phyloP scores from a whole-genome alignment of 2,888 invertebrate genomes.

The Spodoptera picta region DNA sequence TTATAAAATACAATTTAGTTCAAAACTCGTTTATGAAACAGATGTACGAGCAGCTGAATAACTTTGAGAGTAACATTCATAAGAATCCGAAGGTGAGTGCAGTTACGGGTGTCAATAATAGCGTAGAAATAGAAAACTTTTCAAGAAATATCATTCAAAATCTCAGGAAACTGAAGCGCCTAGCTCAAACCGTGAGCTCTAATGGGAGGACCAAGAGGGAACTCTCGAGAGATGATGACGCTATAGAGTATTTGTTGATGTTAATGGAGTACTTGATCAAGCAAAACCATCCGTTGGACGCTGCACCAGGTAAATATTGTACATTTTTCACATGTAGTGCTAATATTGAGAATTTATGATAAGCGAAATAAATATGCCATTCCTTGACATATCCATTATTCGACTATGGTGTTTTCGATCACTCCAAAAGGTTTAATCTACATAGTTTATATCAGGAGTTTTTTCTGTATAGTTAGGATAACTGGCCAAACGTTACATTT shows the following conservation, averaged over 20 bases:
- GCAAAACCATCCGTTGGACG: constrained; percentile 65
- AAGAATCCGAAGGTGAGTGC: constrained; percentile 40
- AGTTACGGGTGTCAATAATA: constrained; percentile 45
- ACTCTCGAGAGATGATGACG: constrained; percentile 62
- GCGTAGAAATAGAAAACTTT: constrained; percentile 63
- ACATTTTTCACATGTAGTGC: background rate
- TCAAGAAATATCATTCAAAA: constrained; percentile 74
- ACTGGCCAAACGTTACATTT: too few species aligned
- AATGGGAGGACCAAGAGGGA: constrained; percentile 66
- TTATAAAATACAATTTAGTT: constrained; percentile 70
- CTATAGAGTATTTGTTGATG: constrained; percentile 75
- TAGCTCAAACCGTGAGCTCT: constrained; percentile 66
- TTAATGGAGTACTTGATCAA: constrained; percentile 80
- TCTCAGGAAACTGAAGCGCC: constrained; percentile 71
- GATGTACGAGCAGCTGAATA: constrained; percentile 68
- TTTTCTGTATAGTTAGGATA: too few species aligned
- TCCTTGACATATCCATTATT: too few species aligned
- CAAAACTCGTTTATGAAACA: constrained; percentile 75
- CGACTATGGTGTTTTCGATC: too few species aligned
- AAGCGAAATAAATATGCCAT: too few species aligned
- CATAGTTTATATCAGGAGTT: too few species aligned
- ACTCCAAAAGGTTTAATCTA: too few species aligned
- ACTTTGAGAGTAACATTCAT: constrained; percentile 55
- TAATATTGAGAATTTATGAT: too few species aligned
- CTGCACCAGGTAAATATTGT: constrained; percentile 67